These are phyloP conservation scores for Frankliniella fusca DNA, from an alignment of 2,888 invertebrate genomes.

Conservation along the genomic window DNA sequence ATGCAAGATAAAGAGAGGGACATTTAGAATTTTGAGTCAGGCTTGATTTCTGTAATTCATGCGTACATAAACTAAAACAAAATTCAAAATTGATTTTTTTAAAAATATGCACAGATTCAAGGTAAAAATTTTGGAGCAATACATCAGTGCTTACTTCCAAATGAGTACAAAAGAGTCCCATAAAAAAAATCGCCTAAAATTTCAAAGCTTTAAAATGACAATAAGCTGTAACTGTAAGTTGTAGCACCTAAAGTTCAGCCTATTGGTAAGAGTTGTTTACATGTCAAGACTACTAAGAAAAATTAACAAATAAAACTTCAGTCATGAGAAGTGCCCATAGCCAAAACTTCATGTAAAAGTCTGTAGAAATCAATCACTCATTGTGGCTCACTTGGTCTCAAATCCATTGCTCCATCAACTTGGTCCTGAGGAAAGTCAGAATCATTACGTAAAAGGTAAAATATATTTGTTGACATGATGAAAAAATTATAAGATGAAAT, in stretches of 20 bases:
- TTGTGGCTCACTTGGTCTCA: neutral
- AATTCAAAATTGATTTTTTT: neutral
- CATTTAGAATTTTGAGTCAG: neutral
- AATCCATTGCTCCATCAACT: slow-evolving; percentile 13
- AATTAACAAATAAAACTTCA: neutral
- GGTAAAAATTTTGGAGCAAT: neutral
- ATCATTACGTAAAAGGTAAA: neutral
- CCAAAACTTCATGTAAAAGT: neutral
- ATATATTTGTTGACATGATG: neutral
- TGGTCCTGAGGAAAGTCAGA: neutral
- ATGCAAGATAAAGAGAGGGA: neutral
- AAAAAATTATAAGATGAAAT: neutral
- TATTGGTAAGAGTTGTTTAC: neutral
- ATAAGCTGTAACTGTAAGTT: neutral
- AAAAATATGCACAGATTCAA: neutral
- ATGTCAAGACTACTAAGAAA: neutral
- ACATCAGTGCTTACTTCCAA: neutral
- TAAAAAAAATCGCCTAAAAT: neutral
- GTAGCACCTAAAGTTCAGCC: neutral
- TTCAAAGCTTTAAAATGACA: neutral
- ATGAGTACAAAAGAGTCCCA: neutral
- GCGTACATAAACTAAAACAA: neutral
- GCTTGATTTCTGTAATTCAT: neutral
- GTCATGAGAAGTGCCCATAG: neutral
- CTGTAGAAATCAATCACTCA: neutral